Evolutionary conservation across 35 echinoderm and acorn worm species (phyloP).

Genomic region (Lytechinus variegatus): DNA sequence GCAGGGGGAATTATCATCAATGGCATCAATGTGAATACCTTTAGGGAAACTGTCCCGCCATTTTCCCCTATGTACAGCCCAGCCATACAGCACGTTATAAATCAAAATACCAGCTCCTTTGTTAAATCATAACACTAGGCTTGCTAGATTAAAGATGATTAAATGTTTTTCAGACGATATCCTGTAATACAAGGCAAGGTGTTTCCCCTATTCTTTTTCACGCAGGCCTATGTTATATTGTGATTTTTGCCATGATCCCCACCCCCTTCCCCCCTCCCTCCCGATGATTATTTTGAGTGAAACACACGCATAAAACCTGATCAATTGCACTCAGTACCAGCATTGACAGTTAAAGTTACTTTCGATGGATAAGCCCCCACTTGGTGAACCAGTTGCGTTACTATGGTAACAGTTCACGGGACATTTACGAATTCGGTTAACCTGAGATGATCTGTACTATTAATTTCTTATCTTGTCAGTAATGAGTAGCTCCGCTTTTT

Average conservation of each 20-base stretch:
- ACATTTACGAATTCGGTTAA: too few relatives aligned
- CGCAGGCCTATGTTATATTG: too few relatives aligned
- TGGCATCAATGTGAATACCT: background rate
- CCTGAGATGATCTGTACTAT: too few relatives aligned
- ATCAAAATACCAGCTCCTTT: too few relatives aligned
- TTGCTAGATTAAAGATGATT: too few relatives aligned
- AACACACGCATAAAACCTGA: too few relatives aligned
- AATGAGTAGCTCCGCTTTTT: too few relatives aligned
- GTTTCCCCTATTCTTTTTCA: background rate
- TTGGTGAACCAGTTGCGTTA: background rate
- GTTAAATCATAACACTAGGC: too few relatives aligned
- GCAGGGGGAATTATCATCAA: conserved; percentile 17
- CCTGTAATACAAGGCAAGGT: background rate
- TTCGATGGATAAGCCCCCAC: background rate
- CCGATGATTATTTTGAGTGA: too few relatives aligned
- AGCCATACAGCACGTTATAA: background rate
- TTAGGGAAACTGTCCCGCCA: background rate
- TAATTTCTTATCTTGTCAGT: too few relatives aligned
- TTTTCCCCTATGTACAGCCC: background rate
- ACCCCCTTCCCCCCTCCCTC: too few relatives aligned
- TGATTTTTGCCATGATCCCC: too few relatives aligned
- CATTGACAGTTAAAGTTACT: background rate
- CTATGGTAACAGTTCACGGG: background rate
- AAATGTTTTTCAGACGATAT: background rate
- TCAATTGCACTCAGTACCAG: background rate